Evolutionary conservation across 1,140 invertebrate species (phyloP), one percentile per base, ranked within the genome.

Genomic region (Aphelenchoides fujianensis): DNA sequence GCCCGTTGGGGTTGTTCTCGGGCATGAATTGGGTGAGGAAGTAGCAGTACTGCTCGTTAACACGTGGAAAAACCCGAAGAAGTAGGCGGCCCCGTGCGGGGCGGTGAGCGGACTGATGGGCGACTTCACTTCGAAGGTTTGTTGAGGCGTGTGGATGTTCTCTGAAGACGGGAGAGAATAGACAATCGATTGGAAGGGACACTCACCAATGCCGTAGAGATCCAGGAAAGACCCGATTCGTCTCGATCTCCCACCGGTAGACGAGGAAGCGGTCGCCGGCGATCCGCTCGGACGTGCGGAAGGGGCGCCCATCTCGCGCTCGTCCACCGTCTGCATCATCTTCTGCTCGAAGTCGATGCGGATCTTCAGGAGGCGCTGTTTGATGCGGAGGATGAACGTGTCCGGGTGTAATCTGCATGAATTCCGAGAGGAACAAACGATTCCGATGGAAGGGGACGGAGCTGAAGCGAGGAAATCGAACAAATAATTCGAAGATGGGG

Each of bases 131-230:
- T 12, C 23, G 41, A 59, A 59, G 5, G 5, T 59, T 59, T 23
- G 5, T 30, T 59, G 55, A 7, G 5, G 55, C 28, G 55, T 59
- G 5, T n/a, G n/a, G n/a, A n/a, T n/a, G n/a, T n/a, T n/a, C n/a
- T n/a, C n/a, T n/a, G n/a, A n/a, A n/a, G n/a, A n/a, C n/a, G n/a
- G n/a, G n/a, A n/a, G n/a, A n/a, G n/a, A n/a, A n/a, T n/a, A n/a
- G n/a, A n/a, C n/a, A n/a, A n/a, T n/a, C n/a, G n/a, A n/a, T n/a
- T n/a, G n/a, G n/a, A n/a, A n/a, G n/a, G n/a, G n/a, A n/a, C 12
- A 59, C 7, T 59, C 19, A 32, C 34, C 19, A 19, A 59, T 59
- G 55, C 34, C 27, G 34, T 59, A 59, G 55, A 59, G 55, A 59
- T 59, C 55, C 12, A 59, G 34, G n/a, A 59, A 30, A 32, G 19